Evolutionary conservation across 2,888 invertebrate genomes (phyloP), one percentile per base, ranked within the genome.

Genomic region (Spisula solida): DNA sequence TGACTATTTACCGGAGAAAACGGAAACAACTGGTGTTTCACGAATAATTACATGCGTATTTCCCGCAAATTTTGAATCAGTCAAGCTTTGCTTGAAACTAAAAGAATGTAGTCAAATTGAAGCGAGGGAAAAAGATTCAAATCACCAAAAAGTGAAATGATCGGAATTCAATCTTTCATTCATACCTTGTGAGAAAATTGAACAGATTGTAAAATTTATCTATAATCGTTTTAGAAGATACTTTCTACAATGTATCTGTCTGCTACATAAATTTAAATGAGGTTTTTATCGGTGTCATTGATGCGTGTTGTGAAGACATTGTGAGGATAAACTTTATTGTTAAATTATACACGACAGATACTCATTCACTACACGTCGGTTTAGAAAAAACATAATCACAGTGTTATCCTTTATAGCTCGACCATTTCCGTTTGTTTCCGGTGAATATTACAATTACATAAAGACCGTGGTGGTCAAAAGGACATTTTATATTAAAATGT

Each of bases 161-260:
- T 66, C 60, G 60, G 60, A 66, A 66, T 66, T 66, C n/a, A n/a
- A 66, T 66, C 51, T 51, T 25, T n/a, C 60, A 6, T 66, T 66
- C 60, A 66, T 66, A 25, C 41, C 25, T 25, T 10, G 60, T 25
- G 60, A 25, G 60, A 66, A 66, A 66, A 66, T 66, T 10, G 12
- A 66, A 25, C 25, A 0, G 25, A 66, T 25, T 25, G n/a, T 66
- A 56, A n/a, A n/a, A n/a, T 66, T 66, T n/a, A 66, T 66, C 5
- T 60, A 60, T 20, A 25, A 25, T 25, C 60, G n/a, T 25, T 10
- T 66, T 41, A 41, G 1, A 66, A 25, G 60, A 41, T 66, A 66
- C 25, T 66, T 66, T 66, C 6, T 1, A 66, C 25, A 66, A 66
- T 66, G n/a, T n/a, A n/a, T n/a, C n/a, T 66, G 60, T 66, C 60